Evolutionary conservation across 2,797 vertebrate genomes (phyloP), one percentile per base, ranked within the genome.

Genomic region (Urosaurus nigricauda): DNA sequence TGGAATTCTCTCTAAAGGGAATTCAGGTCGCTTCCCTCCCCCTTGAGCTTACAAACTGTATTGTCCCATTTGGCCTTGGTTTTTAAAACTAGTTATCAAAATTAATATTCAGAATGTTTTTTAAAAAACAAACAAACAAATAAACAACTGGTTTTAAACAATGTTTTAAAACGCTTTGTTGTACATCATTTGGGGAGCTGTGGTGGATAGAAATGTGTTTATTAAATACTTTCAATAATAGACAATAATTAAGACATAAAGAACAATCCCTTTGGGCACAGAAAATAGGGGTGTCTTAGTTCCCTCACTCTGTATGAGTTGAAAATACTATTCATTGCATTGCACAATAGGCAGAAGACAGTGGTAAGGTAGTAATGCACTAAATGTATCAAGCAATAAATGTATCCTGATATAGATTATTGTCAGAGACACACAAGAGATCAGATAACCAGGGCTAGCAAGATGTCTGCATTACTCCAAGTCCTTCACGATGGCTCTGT

Each of bases 401-500:
- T 37, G 43, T 13, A 65, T 87, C 78, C 26, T 35, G 79, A 80
- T 82, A 43, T 12, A 70, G 43, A 68, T 75, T 40, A 26, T 35
- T n/a, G 32, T 63, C 19, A 37, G 40, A 35, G 11, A 40, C 51
- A 32, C 17, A 43, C 17, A 43, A 35, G 7, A 24, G 65, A 85
- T 70, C n/a, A 71, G 65, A 40, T 70, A 58, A 40, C 78, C 14
- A 21, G 26, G 63, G 14, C 3, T 24, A 37, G 26, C 8, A 3
- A 85, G 24, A 86, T 35, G 79, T 88, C 87, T 75, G 47, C 60
- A 87, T 90, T 78, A 74, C n/a, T 83, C 84, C 37, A 26, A 91
- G 86, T 79, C 84, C 26, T 80, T 86, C 71, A 47, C 60, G 78
- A 88, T 80, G 89, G 77, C 88, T 56, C 79, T 82, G 43, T 5